Conservation (phyloP, 2,113 vertebrate species). For the Tychaedon coryphoeus region DNA sequence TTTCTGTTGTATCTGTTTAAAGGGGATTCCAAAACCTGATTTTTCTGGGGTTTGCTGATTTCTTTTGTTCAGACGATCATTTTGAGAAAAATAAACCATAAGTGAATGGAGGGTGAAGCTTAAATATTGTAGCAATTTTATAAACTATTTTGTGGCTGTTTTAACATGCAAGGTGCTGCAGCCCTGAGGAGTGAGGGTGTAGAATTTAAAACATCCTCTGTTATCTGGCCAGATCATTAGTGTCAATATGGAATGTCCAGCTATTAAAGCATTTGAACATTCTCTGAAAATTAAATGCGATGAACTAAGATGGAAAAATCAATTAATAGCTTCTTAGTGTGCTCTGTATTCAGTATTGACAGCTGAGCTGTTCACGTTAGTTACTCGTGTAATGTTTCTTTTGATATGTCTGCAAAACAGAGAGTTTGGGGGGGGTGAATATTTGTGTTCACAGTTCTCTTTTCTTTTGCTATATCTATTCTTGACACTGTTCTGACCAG, state of each 20-base stretch:
- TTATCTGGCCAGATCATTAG: slow-evolving; percentile 67
- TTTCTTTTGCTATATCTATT: not conserved
- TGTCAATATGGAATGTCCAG: slow-evolving; percentile 43
- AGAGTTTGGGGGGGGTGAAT: not conserved
- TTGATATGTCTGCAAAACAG: slow-evolving; percentile 1
- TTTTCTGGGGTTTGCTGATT: not conserved
- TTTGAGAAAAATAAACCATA: not conserved
- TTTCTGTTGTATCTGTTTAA: not conserved
- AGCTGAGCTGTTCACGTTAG: slow-evolving; percentile 5
- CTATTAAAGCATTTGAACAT: slow-evolving; percentile 63
- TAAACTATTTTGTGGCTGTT: not conserved
- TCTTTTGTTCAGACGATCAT: not conserved
- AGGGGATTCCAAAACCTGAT: not conserved
- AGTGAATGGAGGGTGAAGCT: not conserved
- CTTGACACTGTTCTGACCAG: not conserved
- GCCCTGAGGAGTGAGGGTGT: not conserved
- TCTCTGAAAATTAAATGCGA: slow-evolving; percentile 67
- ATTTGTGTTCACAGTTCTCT: not conserved
- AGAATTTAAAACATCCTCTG: slow-evolving; percentile 31
- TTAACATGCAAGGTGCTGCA: not conserved
- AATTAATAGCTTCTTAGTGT: slow-evolving; percentile 76
- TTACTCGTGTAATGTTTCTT: not conserved
- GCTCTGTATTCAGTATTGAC: slow-evolving; percentile 63
- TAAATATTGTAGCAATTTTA: not conserved
- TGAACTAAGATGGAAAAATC: slow-evolving; percentile 71